Conservation (phyloP, 2,888 invertebrate species). For the Antheraea yamamai region DNA sequence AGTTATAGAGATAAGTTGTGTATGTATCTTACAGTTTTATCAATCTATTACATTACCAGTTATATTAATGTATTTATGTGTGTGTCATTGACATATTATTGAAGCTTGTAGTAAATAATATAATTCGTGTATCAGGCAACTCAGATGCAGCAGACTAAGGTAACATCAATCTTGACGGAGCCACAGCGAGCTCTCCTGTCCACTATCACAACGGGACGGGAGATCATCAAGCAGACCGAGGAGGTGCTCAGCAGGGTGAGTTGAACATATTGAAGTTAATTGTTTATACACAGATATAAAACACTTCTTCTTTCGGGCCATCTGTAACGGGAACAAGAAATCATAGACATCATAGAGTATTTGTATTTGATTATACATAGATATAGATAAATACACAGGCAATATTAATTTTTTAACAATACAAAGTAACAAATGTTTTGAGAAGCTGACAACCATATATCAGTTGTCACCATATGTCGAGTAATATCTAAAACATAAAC, state of each 20-base stretch:
- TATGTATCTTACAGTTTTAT: slow-evolving; percentile 54
- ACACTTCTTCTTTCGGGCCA: no score
- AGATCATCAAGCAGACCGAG: slow-evolving; percentile 93
- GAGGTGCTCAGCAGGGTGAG: slow-evolving; percentile 85
- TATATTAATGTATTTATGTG: neutral
- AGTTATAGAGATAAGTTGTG: slow-evolving; percentile 69
- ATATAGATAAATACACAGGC: no score
- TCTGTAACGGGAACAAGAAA: no score
- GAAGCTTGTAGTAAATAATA: neutral
- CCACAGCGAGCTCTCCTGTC: slow-evolving; percentile 96
- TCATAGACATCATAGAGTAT: no score
- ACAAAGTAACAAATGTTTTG: no score
- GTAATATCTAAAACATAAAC: no score
- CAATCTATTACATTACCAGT: neutral
- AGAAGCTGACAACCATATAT: no score
- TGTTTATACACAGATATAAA: no score
- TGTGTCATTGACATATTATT: neutral
- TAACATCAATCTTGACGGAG: slow-evolving; percentile 92
- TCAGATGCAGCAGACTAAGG: slow-evolving; percentile 91
- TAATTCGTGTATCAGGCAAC: slow-evolving; percentile 50
- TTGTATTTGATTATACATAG: no score
- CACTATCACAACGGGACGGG: slow-evolving; percentile 94
- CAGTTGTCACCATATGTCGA: no score
- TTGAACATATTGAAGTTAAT: slow-evolving; percentile 5
- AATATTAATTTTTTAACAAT: no score